Evolutionary conservation across 2,888 invertebrate species (phyloP).

Genomic region (Eupithecia exiguata): DNA sequence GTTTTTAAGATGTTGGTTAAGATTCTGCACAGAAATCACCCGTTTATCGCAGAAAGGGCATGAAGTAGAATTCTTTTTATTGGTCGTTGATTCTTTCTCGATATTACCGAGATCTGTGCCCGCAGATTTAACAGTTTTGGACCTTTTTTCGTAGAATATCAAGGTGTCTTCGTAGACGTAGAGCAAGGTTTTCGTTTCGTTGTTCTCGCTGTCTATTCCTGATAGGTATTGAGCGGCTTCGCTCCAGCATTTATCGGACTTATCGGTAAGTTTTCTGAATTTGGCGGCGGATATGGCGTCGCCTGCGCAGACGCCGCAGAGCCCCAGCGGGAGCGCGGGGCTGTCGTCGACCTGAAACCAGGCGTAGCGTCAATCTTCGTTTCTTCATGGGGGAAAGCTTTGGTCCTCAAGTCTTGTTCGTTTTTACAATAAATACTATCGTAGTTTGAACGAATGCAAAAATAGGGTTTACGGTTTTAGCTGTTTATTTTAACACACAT

Average conservation of each 20-base stretch:
- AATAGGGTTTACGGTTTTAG: background rate
- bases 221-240: conserved; percentile 51
- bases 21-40: conserved; percentile 43
- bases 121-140: conserved; percentile 4
- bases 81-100: conserved; percentile 19
- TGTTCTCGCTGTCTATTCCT: conserved; percentile 44
- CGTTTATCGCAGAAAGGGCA: conserved; percentile 34
- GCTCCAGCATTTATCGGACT: conserved; percentile 62
- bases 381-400: conserved; percentile 44
- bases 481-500: background rate
- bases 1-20: conserved; percentile 63
- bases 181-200: conserved; percentile 54
- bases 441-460: background rate
- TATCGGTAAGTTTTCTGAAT: conserved; percentile 60
- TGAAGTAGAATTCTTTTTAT: background rate
- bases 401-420: background rate
- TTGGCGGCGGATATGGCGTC: conserved; percentile 56
- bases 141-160: conserved; percentile 41
- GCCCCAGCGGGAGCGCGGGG: conserved; percentile 60
- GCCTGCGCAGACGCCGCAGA: conserved; percentile 64
- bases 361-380: conserved; percentile 69
- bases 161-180: conserved; percentile 57
- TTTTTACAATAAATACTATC: background rate
- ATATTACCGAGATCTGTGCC: conserved; percentile 1
- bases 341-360: conserved; percentile 76